Conservation (phyloP, 2,888 invertebrate species). For the Melinaea marsaeus region DNA sequence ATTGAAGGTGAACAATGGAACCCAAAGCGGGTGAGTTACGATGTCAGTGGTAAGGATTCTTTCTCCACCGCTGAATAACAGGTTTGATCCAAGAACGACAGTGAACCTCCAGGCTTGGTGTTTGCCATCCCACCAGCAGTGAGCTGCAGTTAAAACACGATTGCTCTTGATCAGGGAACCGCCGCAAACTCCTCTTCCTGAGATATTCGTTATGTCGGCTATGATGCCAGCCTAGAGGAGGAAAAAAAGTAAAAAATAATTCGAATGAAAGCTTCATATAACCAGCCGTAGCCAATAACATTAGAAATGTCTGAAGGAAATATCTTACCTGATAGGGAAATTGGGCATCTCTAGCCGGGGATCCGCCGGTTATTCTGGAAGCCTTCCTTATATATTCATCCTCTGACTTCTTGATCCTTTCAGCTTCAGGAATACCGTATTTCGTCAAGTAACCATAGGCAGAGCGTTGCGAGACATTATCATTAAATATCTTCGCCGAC, state of each 20-base stretch:
- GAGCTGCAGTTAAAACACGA: constrained; percentile 61
- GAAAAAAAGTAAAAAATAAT: too few species aligned
- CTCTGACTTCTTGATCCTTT: constrained; percentile 45
- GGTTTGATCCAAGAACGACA: constrained; percentile 58
- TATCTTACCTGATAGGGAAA: constrained; percentile 48
- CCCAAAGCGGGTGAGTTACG: constrained; percentile 53
- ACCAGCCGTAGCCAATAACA: too few species aligned
- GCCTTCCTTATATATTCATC: constrained; percentile 35
- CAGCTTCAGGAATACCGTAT: constrained; percentile 45
- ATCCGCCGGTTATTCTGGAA: constrained; percentile 50
- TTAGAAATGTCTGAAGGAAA: neutral
- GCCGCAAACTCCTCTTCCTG: constrained; percentile 47
- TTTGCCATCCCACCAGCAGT: constrained; percentile 67
- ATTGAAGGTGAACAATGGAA: constrained; percentile 41
- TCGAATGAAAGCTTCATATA: too few species aligned
- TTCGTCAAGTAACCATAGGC: constrained; percentile 45
- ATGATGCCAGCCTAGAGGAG: neutral
- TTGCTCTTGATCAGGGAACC: constrained; percentile 58
- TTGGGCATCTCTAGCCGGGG: constrained; percentile 40
- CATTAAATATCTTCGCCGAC: neutral
- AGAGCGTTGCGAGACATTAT: constrained; percentile 14
- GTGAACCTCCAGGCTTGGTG: constrained; percentile 53
- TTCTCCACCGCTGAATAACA: constrained; percentile 60
- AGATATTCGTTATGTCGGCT: neutral
- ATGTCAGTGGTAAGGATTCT: constrained; percentile 50